Percentiles rank a stretch among this genome's conserved stretches.
These are phyloP conservation scores for Lasioglossum oenotherae DNA, from an alignment of 2,888 invertebrate species.

Conservation along the genomic window DNA sequence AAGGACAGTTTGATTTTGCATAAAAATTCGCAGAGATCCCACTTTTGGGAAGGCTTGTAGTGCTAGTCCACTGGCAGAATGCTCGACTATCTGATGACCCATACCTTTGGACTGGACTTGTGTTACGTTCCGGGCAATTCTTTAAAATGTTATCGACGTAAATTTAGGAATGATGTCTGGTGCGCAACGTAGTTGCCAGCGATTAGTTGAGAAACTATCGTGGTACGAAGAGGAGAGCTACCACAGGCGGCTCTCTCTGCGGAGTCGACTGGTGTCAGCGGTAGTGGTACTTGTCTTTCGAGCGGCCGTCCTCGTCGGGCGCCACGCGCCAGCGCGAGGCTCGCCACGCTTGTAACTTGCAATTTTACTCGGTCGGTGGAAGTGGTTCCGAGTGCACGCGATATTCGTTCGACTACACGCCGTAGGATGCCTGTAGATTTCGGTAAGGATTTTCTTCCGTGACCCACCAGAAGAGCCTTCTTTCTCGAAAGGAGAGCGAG, in stretches of 20 bases:
- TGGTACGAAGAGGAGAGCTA: not conserved
- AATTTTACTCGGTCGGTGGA: constrained; percentile 40
- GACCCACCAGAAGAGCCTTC: not conserved
- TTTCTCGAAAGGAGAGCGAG: not conserved
- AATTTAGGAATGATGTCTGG: not conserved
- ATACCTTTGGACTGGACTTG: not conserved
- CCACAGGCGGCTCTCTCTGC: not conserved
- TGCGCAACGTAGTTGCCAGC: not conserved
- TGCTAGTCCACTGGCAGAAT: not conserved
- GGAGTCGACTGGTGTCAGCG: constrained; percentile 14
- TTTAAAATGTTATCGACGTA: not conserved
- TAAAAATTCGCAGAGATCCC: not conserved
- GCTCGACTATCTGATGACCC: not conserved
- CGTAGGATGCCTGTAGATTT: constrained; percentile 44
- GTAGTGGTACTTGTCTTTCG: constrained; percentile 24
- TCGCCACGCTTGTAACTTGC: not conserved
- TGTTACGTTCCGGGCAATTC: not conserved
- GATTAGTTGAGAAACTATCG: not conserved
- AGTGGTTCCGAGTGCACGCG: constrained; percentile 31
- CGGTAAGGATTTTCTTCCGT: constrained; percentile 21
- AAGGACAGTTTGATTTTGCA: not conserved
- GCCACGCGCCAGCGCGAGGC: not conserved
- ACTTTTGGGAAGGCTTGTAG: not conserved
- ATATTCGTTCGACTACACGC: not conserved
- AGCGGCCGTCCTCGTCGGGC: constrained; percentile 1